Base-by-base conservation (phyloP, 64 coral and sea anemone species). In the Trachythela sp. region DNA sequence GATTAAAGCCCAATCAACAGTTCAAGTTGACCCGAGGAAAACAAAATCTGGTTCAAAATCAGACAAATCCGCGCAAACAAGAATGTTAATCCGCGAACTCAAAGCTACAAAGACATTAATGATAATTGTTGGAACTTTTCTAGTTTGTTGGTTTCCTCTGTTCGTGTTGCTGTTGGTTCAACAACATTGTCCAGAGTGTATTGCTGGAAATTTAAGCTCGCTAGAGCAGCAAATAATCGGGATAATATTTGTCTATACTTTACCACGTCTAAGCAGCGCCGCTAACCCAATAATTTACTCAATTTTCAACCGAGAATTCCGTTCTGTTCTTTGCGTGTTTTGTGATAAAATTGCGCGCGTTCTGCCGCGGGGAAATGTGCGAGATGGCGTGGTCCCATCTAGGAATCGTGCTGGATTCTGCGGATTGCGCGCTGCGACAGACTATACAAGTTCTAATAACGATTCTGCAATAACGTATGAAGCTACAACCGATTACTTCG, bases 31-130 rank as follows among this genome's bases (percentile, higher is more conserved):
- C 75, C 8, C 15, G 2, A 35, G 15, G 3, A 80, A 35, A 35
- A 68, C 59, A 68, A 4, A 35, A 8, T 0, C 7, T 0, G 1
- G 35, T 37, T 37, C 31, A 0, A 39, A 39, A 9, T 39, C 2
- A 6, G 30, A 39, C 2, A 80, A 80, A 20, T 37, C 33, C 30
- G 34, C 75, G 2, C 31, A 80, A 39, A 80, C 75, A 8, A 10
- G 75, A 37, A 35, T 80, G 33, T 29, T 80, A 35, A 80, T 80
- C 34, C 75, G 75, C 15, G 75, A 80, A 80, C 31, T 80, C 26
- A 80, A 80, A 80, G 75, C 75, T 14, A 80, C 75, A 37, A 80
- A 80, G 33, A 80, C 75, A 18, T 38, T 80, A 35, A 80, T 80
- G 75, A 80, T 80, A 0, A 29, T 80, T 39, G 75, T 80, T 3